phyloP scores from a whole-genome alignment of 1,140 invertebrate species.

The Brachionus rotundiformis region DNA sequence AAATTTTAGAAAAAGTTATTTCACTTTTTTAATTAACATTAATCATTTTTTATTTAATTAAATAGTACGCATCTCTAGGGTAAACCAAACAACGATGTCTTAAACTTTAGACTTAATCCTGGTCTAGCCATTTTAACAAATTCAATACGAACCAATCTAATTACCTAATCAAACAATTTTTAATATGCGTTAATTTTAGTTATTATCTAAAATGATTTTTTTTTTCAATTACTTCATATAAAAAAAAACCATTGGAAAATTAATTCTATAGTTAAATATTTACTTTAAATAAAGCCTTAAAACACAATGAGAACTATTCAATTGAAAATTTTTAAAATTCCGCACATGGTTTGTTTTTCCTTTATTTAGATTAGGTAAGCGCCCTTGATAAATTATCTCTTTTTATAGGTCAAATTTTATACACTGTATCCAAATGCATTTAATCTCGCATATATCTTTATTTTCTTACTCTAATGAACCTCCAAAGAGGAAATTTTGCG shows the following conservation, averaged over 20 bases:
- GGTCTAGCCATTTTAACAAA: neutral
- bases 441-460: neutral
- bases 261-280: constrained; percentile 32
- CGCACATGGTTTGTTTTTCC: neutral
- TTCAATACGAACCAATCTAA: constrained; percentile 2
- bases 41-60: too few species aligned
- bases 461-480: neutral
- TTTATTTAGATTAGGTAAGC: constrained; percentile 39
- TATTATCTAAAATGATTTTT: too few species aligned
- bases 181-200: neutral
- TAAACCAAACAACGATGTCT: neutral
- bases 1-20: neutral
- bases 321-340: constrained; percentile 28
- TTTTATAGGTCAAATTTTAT: constrained; percentile 20
- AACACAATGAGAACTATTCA: neutral
- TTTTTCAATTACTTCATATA: neutral
- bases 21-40: neutral
- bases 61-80: neutral
- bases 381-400: constrained; percentile 34
- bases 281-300: constrained; percentile 29
- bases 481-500: neutral
- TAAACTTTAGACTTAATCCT: neutral
- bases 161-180: neutral
- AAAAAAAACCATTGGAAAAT: neutral
- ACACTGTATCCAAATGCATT: neutral